Evolutionary conservation across 2,113 vertebrate species (phyloP).

Genomic region (Odocoileus hemionus): DNA sequence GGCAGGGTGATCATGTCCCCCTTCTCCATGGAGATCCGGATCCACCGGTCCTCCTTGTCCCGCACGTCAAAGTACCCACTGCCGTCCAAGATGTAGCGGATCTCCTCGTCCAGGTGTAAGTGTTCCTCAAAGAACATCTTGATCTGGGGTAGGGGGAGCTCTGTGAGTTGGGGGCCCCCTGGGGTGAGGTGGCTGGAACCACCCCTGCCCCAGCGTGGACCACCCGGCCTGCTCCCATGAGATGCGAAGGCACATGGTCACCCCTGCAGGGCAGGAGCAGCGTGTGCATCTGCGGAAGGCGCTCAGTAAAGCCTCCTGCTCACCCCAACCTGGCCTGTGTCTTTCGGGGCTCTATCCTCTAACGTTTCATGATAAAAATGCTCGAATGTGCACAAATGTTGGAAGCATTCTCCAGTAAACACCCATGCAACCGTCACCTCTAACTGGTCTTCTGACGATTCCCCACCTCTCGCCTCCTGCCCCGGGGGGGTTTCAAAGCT

Average conservation of each 20-base stretch:
- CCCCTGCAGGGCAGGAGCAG: not conserved
- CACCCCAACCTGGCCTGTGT: not conserved
- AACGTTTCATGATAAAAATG: not conserved
- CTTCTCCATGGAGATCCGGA: conserved; percentile 90
- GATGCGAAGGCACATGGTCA: not conserved
- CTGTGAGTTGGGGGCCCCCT: not conserved
- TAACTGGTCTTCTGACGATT: not conserved
- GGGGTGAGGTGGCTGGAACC: not conserved
- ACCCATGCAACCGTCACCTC: not conserved
- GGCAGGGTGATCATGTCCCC: conserved; percentile 96
- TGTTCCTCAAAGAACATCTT: conserved; percentile 94
- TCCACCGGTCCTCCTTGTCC: conserved; percentile 90
- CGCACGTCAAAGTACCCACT: conserved; percentile 94
- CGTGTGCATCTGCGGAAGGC: no score
- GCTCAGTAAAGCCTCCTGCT: rapidly evolving
- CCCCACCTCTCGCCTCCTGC: not conserved
- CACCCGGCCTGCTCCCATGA: not conserved
- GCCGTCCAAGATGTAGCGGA: conserved; percentile 94
- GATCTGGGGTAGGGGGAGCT: conserved; percentile 77
- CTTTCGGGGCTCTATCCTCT: no score
- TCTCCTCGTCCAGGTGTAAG: conserved; percentile 93
- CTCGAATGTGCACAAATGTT: not conserved
- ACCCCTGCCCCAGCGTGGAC: rapidly evolving
- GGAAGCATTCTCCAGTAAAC: not conserved
- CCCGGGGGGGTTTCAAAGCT: not conserved